These are phyloP conservation scores for Lipotes vexillifer DNA, from an alignment of 2,113 vertebrate species.

Conservation along the genomic window DNA sequence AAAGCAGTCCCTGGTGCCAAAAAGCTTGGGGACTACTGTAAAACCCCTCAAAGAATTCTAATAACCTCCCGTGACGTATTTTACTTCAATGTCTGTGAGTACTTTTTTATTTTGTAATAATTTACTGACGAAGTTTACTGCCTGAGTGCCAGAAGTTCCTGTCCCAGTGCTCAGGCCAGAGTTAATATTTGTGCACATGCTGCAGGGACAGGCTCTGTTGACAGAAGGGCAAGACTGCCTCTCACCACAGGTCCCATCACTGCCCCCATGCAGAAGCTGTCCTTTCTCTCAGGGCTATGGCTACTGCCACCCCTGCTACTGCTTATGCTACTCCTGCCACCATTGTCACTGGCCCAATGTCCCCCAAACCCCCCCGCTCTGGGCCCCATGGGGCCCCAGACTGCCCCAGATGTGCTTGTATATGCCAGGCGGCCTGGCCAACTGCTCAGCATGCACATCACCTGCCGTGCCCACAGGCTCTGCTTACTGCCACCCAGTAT, in stretches of 20 bases:
- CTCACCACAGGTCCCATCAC: background rate
- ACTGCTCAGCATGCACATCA: background rate
- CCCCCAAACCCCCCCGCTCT: background rate
- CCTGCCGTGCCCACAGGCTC: background rate
- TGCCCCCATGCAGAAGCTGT: background rate
- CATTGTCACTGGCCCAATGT: background rate
- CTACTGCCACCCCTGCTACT: background rate
- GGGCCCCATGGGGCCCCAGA: background rate
- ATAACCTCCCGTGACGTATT: background rate
- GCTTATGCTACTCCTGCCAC: background rate
- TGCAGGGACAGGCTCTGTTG: background rate
- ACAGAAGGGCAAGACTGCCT: background rate
- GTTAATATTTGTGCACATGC: background rate
- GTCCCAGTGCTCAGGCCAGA: background rate
- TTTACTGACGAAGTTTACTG: conserved; percentile 33
- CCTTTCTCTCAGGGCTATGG: background rate
- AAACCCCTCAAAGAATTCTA: conserved; percentile 4
- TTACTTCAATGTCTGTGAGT: background rate
- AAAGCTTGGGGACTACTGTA: no score
- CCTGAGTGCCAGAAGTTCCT: background rate
- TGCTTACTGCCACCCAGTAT: background rate
- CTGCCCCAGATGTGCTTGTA: background rate
- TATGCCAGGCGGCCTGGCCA: background rate
- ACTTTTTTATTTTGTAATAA: conserved; percentile 16
- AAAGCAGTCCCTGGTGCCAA: no score